Evolutionary conservation across 2,113 vertebrate genomes (phyloP), one percentile per base, ranked within the genome.

Genomic region (Oreotragus oreotragus): DNA sequence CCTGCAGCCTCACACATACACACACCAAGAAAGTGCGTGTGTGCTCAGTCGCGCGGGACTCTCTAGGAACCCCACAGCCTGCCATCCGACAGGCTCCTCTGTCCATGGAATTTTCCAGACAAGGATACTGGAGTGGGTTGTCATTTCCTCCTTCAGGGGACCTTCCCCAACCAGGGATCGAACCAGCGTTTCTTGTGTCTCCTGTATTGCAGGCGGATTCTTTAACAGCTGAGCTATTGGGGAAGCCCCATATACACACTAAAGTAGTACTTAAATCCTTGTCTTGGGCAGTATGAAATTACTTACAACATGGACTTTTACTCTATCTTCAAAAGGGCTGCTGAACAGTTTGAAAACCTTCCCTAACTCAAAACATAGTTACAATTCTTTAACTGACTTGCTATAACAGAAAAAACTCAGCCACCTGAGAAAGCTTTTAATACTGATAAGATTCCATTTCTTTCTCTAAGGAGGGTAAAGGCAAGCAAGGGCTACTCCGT

Each of bases 341-440:
- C 12, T 64, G 25, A 86, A 86, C 8, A 92, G 25, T 83, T 51
- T 64, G 64, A 91, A 93, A 79, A 45, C 3, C 25, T 93, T 85
- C 64, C 33, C 33, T 87, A 95, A 84, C 43, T 92, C 51, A 66
- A 95, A 96, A 64, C 51, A n/a, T n/a, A 90, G 51, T 90, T 79
- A 60, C 57, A 73, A 85, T 84, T 96, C 62, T 94, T 91, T 57
- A 81, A 93, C 21, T 5, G 51, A 93, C 49, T 77, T 81, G n/a
- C 45, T 47, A 4, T 21, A 45, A 49, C 0, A 83, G 49, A 19
- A 45, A 86, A 84, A 93, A 73, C 53, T 57, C 64, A 45, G 21
- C 43, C 6, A 47, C 33, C 25, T 77, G 76, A 86, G 14, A 84
- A 94, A 94, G 30, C 19, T 55, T 84, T 92, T 33, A 90, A 76